These are phyloP conservation scores for Drosophila kambysellisi DNA, from an alignment of 2,888 invertebrate genomes.

Conservation along the genomic window DNA sequence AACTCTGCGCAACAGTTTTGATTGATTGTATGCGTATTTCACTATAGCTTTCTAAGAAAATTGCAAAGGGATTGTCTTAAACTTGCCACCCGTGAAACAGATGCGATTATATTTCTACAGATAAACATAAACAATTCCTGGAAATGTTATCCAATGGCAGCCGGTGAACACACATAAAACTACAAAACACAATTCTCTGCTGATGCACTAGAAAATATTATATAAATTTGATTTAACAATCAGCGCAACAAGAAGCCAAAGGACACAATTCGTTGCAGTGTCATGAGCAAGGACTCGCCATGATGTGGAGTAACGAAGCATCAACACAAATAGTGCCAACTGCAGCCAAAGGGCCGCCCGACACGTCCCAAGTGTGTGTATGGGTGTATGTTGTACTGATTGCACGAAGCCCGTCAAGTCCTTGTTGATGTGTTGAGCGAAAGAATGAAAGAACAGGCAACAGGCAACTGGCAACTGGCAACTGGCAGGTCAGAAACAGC, in stretches of 20 bases:
- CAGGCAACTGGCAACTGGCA: conserved; percentile 27
- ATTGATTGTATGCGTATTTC: conserved; percentile 40
- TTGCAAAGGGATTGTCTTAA: conserved; percentile 41
- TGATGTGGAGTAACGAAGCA: conserved; percentile 58
- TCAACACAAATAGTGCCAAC: conserved; percentile 41
- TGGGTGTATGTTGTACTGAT: conserved; percentile 51
- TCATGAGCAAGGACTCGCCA: conserved; percentile 37
- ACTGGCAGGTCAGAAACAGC: conserved; percentile 41
- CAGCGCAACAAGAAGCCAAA: conserved; percentile 51
- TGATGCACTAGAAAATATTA: conserved; percentile 24
- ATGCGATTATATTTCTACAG: conserved; percentile 21
- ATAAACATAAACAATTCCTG: conserved; percentile 4
- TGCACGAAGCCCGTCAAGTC: conserved; percentile 71
- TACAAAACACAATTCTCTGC: conserved; percentile 6
- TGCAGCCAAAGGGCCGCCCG: conserved; percentile 21
- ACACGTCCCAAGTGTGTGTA: conserved; percentile 1
- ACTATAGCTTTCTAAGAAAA: conserved; percentile 12
- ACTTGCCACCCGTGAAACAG: conserved; percentile 15
- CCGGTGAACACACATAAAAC: conserved; percentile 14
- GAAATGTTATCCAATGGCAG: conserved; percentile 24
- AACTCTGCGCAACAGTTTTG: conserved; percentile 22
- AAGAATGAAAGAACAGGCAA: conserved; percentile 59
- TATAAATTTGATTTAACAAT: conserved; percentile 51
- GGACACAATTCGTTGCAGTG: conserved; percentile 45
- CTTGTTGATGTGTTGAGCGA: conserved; percentile 75